Evolutionary conservation across 2,113 vertebrate genomes (phyloP), one percentile per base, ranked within the genome.

Genomic region (Cyanoliseus patagonus): DNA sequence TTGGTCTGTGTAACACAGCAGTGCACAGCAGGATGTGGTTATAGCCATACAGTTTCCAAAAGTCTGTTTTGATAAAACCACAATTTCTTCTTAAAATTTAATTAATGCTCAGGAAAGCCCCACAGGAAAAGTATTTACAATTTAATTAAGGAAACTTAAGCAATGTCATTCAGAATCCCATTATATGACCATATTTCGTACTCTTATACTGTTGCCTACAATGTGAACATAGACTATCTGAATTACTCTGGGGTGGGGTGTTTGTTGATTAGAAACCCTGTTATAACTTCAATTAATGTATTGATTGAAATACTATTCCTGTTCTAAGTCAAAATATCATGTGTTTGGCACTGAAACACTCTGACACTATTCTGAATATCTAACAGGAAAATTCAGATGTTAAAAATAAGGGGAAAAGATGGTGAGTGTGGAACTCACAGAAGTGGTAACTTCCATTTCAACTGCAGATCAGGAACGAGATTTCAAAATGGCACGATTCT

Each of bases 71-170:
- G 69, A 88, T 88, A 88, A 90, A 94, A 81, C 27, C n/a, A 78
- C n/a, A 46, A 24, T 84, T 95, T 88, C 61, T 92, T 78, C 16
- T 55, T 92, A 81, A 83, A 94, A 96, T 86, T 82, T 30, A 68
- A 11, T 62, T 86, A 81, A 53, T 39, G 42, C 18, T 74, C 67
- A 20, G n/a, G 55, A 70, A 93, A 83, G 9, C 3, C 18, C 39
- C 73, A 75, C 16, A 68, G 55, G 61, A 84, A 88, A 81, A 49
- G 6, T 81, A 68, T 41, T 74, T 86, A 51, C 70, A 86, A 70
- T 67, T 83, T 75, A 94, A 75, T 46, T 81, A 73, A 88, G 64
- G 30, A 93, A 83, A 70, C 5, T 74, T 63, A 31, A 88, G 53
- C 57, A 88, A 62, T 22, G 3, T 39, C 2, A 75, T 82, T 87